These are phyloP conservation scores for Paramormyrops hopkinsi DNA, from an alignment of 2,797 vertebrate genomes.

Conservation along the genomic window DNA sequence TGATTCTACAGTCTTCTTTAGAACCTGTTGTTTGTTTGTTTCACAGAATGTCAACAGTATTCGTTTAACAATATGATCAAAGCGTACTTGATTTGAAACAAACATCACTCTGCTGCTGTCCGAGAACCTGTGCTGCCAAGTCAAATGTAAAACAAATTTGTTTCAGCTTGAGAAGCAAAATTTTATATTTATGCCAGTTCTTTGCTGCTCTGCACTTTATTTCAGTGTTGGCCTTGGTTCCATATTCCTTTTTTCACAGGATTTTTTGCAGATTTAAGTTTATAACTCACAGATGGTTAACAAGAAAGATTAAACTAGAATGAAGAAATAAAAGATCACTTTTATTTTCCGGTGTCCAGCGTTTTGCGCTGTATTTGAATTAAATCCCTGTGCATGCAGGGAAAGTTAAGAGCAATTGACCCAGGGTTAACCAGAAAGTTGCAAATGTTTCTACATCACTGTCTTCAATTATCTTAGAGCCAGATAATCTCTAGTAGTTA, in stretches of 20 bases:
- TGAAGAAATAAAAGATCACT: background rate
- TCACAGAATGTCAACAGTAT: constrained; percentile 26
- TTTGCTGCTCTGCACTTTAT: constrained; percentile 27
- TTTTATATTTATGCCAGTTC: constrained; percentile 23
- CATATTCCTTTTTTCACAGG: constrained; percentile 13
- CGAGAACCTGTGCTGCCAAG: constrained; percentile 15
- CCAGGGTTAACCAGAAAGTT: constrained; percentile 22
- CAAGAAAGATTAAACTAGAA: constrained; percentile 13
- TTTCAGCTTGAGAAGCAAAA: constrained; percentile 34
- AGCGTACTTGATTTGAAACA: constrained; percentile 35
- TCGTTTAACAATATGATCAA: constrained; percentile 29
- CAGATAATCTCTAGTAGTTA: constrained; percentile 22
- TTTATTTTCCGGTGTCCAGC: background rate
- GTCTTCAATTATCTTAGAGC: constrained; percentile 25
- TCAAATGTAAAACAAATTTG: constrained; percentile 38
- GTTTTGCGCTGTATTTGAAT: background rate
- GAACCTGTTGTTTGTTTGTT: constrained; percentile 12
- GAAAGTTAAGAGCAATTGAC: constrained; percentile 21
- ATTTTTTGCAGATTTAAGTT: constrained; percentile 26
- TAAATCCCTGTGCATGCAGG: background rate
- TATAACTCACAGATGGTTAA: constrained; percentile 18
- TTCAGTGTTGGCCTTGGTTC: constrained; percentile 25
- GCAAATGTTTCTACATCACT: constrained; percentile 23
- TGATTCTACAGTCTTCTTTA: constrained; percentile 9
- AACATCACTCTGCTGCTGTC: constrained; percentile 16